phyloP scores from a whole-genome alignment of 2,113 vertebrate species.

The Tonatia bakeri region DNA sequence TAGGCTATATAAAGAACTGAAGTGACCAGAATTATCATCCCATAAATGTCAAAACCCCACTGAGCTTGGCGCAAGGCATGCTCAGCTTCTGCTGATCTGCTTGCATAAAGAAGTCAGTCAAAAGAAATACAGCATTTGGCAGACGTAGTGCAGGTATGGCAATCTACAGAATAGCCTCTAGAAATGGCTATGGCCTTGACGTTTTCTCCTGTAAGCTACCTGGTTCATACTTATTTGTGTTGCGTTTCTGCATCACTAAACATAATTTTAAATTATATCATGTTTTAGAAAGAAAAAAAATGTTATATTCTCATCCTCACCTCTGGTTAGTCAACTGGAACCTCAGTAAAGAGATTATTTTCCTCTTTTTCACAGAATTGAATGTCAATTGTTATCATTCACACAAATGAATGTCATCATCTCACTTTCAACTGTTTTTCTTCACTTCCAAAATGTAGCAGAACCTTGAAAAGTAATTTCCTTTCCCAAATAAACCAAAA shows the following conservation, averaged over 20 bases:
- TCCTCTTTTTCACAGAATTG: not conserved
- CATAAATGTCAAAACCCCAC: accelerated
- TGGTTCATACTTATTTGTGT: not conserved
- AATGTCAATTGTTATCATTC: too few species aligned
- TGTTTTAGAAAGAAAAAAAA: not conserved
- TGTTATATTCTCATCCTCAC: not conserved
- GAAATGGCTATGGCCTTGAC: accelerated
- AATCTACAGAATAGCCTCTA: not conserved
- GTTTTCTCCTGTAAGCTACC: not conserved
- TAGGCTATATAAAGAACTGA: not conserved
- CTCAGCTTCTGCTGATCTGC: not conserved
- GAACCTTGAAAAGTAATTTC: not conserved
- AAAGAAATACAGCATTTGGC: not conserved
- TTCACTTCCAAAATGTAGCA: not conserved
- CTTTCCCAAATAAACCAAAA: not conserved
- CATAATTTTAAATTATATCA: not conserved
- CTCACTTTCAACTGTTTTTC: not conserved
- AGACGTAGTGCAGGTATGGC: accelerated
- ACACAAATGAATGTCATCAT: not conserved
- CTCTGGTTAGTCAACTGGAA: not conserved
- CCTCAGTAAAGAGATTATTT: not conserved
- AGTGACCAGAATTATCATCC: not conserved
- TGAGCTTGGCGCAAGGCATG: accelerated
- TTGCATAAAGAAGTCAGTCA: not conserved
- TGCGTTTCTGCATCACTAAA: not conserved